Evolutionary conservation across 2,888 invertebrate genomes (phyloP), one percentile per base, ranked within the genome.

Genomic region (Chaetogeoica ovagalla): DNA sequence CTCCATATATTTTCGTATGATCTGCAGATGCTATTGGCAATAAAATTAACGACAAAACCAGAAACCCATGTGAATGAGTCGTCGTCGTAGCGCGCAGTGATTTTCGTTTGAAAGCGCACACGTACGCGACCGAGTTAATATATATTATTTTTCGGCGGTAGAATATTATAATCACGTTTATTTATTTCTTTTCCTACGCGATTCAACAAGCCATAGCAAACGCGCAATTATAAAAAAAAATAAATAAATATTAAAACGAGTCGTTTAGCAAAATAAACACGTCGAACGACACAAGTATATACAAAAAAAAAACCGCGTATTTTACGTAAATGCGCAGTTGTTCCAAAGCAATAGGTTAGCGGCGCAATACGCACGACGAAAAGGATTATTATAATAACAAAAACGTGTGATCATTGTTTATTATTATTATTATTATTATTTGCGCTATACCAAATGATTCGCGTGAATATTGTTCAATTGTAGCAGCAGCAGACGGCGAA

Each of bases 191-290:
- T 69, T 19, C 4, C 30, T 30, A 4, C 11, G 23, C 23, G 68
- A 48, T 60, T 11, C 17, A 72, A 72, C 17, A 5, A 13, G 11
- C 43, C 13, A 21, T 39, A 48, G 8, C 13, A 19, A 60, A 60
- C 43, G 48, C 0, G 23, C n/a, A 70, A 13, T 70, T n/a, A 13
- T 23, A 57, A 70, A 37, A 57, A 37, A 43, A 43, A 43, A 43
- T 43, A 39, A 39, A 39, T 39, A 39, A 39, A 9, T 9, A 70
- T 30, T n/a, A 70, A 70, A 57, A 30, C 55, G 55, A 69, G 48
- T 30, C n/a, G 57, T 57, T 57, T 52, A 69, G 15, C 21, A 69
- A 55, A 63, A 39, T 63, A 30, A 66, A 43, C 21, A 66, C 39
- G 19, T 39, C 43, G 43, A 7, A n/a, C 21, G 15, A 43, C 5